phyloP scores from a whole-genome alignment of 2,888 invertebrate species.

The Cheilosia soror region DNA sequence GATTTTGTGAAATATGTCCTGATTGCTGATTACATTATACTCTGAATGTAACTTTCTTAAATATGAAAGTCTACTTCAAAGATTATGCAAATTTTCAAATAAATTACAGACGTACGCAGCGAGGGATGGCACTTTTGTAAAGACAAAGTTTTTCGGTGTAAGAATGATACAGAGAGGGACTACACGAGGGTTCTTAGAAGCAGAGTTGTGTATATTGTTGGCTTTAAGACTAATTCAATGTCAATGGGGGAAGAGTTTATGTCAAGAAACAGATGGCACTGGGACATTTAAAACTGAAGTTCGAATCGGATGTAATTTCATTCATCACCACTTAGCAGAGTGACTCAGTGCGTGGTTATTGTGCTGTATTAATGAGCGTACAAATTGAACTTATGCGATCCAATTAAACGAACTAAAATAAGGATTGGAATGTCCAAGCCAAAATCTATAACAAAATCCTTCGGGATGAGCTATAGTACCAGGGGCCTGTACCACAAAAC shows the following conservation, averaged over 20 bases:
- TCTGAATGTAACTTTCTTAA: slow-evolving; percentile 40
- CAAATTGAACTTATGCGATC: no score
- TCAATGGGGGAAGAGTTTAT: not conserved
- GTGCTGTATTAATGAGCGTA: no score
- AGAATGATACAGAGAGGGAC: not conserved
- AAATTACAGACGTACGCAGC: not conserved
- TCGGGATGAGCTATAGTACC: no score
- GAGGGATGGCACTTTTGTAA: not conserved
- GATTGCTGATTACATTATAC: slow-evolving; percentile 58
- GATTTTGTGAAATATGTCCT: slow-evolving; percentile 65
- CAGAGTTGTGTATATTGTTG: not conserved
- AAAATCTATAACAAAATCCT: no score
- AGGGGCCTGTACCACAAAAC: no score
- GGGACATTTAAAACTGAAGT: no score
- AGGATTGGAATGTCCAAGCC: no score
- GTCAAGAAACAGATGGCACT: not conserved
- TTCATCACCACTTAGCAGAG: no score
- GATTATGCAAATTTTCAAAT: slow-evolving; percentile 44
- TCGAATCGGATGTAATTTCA: no score
- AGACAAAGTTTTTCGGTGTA: slow-evolving; percentile 31
- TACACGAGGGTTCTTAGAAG: not conserved
- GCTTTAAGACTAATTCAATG: not conserved
- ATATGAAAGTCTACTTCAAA: slow-evolving; percentile 37
- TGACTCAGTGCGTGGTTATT: no score
- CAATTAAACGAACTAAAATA: no score